A percentile compares a stretch with the other conserved stretches of the same genome.
Conservation (phyloP, 2,797 vertebrate genomes). For the Luscinia megarhynchos region DNA sequence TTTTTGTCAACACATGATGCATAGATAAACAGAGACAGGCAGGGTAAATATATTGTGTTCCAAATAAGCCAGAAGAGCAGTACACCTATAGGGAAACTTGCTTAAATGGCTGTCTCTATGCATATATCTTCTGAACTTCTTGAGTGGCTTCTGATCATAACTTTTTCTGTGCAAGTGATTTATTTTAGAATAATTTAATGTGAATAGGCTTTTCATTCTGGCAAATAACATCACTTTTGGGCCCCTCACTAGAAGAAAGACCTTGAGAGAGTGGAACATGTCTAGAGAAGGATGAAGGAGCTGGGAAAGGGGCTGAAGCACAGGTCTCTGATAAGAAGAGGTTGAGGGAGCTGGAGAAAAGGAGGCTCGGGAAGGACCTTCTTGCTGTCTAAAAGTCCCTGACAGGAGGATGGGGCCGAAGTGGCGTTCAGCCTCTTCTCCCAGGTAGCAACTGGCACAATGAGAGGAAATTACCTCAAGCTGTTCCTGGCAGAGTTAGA, state of each 20-base stretch:
- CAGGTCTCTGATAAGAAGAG: background rate
- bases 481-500: background rate
- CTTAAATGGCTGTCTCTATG: background rate
- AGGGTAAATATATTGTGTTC: background rate
- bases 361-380: background rate
- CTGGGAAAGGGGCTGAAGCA: background rate
- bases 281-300: background rate
- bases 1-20: background rate
- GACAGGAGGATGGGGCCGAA: background rate
- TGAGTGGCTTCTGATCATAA: constrained; percentile 37
- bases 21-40: background rate
- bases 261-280: background rate
- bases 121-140: background rate
- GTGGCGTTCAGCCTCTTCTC: background rate
- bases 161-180: constrained; percentile 45
- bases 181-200: constrained; percentile 55
- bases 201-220: constrained; percentile 73
- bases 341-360: background rate
- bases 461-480: background rate
- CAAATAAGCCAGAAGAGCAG: background rate
- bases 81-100: background rate
- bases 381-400: background rate
- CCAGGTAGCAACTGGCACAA: background rate
- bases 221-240: background rate
- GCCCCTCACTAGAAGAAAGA: background rate